Base-by-base conservation (phyloP, 2,888 invertebrate genomes). In the Bedellia somnulentella region DNA sequence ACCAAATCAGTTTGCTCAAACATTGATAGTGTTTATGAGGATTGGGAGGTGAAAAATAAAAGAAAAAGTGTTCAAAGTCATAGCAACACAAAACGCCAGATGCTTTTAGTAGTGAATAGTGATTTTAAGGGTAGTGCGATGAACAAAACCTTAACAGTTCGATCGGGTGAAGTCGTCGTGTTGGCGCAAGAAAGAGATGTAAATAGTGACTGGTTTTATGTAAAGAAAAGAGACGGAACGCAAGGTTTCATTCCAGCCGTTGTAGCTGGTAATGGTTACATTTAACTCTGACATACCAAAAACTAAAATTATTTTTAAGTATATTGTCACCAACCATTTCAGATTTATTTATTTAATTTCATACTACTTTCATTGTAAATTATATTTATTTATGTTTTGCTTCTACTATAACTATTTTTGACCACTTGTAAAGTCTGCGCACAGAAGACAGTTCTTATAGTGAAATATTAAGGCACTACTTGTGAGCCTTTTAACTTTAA, bases 221-320 rank as follows among this genome's bases (percentile, higher is more conserved):
- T 89, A 24, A 76, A 78, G 47, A 83, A 83, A 40, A 80, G 80
- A 37, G 84, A 85, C 41, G 88, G 87, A 0, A 71, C 62, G 36
- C 84, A 86, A 46, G 89, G 89, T 24, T 87, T 86, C 44, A 89
- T 89, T 42, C 89, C 89, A 0, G 86, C 89, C 5, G 82, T 78
- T 27, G 80, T 88, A 11, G 88, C 88, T 26, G 89, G 87, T 3
- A 84, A 89, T 57, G 88, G 89, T 11, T 89, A 86, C 53, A 78
- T 89, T 51, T 88, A 71, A 18, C 5, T 6, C 18, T 18, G 18
- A 18, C n/a, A n/a, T n/a, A n/a, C n/a, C n/a, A n/a, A n/a, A n/a
- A n/a, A n/a, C n/a, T n/a, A n/a, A n/a, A n/a, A n/a, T n/a, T n/a
- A n/a, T n/a, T n/a, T n/a, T n/a, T n/a, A n/a, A n/a, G n/a, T n/a